Conservation (phyloP, 2,797 vertebrate species). For the Orientallactaga sibirica region DNA sequence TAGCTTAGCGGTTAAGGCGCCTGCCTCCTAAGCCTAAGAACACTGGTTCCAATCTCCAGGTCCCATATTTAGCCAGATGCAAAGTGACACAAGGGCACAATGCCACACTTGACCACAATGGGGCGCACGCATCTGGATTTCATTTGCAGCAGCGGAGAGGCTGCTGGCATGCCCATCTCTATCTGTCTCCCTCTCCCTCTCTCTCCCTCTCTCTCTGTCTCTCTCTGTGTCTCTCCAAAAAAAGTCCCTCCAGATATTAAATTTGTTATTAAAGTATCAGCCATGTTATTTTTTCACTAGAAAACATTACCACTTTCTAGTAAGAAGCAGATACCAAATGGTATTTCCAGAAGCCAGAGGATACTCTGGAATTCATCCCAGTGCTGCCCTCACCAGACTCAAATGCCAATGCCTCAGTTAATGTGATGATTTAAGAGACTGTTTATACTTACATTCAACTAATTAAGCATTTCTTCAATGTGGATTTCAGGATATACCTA, state of each 20-base stretch:
- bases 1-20: no score
- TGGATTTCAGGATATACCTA: neutral
- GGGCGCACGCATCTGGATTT: no score
- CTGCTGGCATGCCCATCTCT: no score
- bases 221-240: no score
- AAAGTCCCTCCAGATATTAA: neutral
- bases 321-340: neutral
- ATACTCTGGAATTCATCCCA: accelerated
- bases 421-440: neutral
- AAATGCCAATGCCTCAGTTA: neutral
- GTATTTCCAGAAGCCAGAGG: neutral
- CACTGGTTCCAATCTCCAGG: no score
- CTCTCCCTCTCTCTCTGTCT: no score
- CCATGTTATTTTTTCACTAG: neutral
- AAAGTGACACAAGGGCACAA: no score
- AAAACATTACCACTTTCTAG: neutral
- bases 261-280: neutral
- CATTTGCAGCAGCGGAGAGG: no score
- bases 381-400: neutral
- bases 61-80: no score
- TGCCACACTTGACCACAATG: no score
- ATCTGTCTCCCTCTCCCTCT: no score
- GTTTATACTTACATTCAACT: neutral
- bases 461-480: neutral
- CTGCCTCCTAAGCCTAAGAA: no score